These are phyloP conservation scores for Lepus europaeus DNA, from an alignment of 2,113 vertebrate genomes.

Conservation along the genomic window DNA sequence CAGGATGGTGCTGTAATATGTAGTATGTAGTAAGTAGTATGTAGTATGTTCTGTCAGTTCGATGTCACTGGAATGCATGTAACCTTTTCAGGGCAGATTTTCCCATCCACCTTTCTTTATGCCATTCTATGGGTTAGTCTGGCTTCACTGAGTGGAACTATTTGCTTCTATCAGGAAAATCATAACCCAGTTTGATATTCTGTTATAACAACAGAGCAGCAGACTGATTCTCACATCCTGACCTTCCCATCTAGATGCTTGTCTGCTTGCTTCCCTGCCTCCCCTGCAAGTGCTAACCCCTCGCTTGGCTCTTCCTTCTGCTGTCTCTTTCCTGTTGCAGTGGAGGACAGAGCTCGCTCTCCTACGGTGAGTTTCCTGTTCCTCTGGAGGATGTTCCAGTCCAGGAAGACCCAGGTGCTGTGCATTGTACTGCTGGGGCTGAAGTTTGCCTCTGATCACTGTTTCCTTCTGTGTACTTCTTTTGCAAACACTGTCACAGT, in stretches of 20 bases:
- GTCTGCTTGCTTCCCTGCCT: neutral
- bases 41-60: neutral
- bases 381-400: neutral
- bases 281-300: neutral
- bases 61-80: neutral
- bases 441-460: too few relatives aligned
- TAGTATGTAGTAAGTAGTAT: too few relatives aligned
- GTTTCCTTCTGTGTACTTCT: neutral
- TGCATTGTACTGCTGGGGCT: neutral
- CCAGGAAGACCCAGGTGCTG: neutral
- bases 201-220: neutral
- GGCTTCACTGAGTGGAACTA: fast-evolving
- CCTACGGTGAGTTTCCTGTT: neutral
- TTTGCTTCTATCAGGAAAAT: neutral
- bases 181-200: neutral
- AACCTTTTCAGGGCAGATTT: neutral
- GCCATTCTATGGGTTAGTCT: neutral
- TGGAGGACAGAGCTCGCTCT: fast-evolving
- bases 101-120: neutral
- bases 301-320: neutral
- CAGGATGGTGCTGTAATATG: neutral
- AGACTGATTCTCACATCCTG: neutral
- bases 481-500: neutral
- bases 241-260: neutral
- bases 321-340: neutral